A percentile compares a stretch with the other conserved stretches of the same genome.
phyloP scores from a whole-genome alignment of 2,888 invertebrate genomes.

The Cryptocheilus praepositus region DNA sequence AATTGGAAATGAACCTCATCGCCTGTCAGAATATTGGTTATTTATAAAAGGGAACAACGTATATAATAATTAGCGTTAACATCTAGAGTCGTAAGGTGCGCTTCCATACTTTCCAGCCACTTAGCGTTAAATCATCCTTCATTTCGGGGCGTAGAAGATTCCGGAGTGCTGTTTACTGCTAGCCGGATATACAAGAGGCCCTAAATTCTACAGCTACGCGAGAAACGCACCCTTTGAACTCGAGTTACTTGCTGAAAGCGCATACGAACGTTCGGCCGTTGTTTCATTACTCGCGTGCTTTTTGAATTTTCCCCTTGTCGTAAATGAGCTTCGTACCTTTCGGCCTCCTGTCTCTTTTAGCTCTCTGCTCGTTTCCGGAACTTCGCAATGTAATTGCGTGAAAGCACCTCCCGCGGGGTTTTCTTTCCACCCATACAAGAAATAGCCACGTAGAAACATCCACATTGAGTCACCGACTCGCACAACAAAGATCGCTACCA shows the following conservation, averaged over 20 bases:
- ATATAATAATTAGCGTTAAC: no score
- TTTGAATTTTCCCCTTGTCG: conserved; percentile 13
- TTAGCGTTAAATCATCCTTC: no score
- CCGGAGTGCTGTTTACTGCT: not conserved
- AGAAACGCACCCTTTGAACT: conserved; percentile 18
- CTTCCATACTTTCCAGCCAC: no score
- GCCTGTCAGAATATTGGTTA: no score
- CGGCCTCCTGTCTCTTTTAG: conserved; percentile 14
- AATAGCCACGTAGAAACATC: not conserved
- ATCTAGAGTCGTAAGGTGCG: no score
- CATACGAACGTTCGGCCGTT: conserved; percentile 2
- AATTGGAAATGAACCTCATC: no score
- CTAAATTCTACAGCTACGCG: conserved; percentile 1
- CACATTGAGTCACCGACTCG: no score
- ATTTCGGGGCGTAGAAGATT: not conserved
- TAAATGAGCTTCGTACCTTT: not conserved
- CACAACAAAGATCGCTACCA: not conserved
- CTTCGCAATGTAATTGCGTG: conserved; percentile 13
- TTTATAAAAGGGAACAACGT: no score
- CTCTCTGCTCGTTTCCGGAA: conserved; percentile 7
- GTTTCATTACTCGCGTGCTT: conserved; percentile 10
- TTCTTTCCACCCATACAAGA: not conserved
- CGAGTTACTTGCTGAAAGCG: conserved; percentile 11
- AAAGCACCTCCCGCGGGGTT: not conserved
- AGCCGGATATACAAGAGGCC: no score